A percentile compares a stretch with the other conserved stretches of the same genome.
These are phyloP conservation scores for Drosophila pseudoobscura DNA, from an alignment of 1,140 invertebrate genomes.

Conservation along the genomic window DNA sequence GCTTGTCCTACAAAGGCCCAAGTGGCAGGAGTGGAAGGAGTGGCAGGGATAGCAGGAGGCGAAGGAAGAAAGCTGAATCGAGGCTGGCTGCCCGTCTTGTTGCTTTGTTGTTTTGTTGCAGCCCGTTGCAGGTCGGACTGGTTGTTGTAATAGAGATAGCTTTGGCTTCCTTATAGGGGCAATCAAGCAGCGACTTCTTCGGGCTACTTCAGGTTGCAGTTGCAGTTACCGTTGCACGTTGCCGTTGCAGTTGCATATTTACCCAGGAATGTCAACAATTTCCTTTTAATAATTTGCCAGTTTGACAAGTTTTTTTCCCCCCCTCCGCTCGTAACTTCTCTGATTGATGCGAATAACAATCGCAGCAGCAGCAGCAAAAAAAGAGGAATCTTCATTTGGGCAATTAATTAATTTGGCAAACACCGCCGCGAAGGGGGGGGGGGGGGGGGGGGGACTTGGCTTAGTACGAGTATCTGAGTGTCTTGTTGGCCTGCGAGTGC, in stretches of 20 bases:
- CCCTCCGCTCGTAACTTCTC: background rate
- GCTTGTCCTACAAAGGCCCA: slow-evolving; percentile 60
- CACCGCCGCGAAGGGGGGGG: background rate
- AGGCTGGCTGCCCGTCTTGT: background rate
- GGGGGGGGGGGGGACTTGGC: no score
- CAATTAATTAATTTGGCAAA: slow-evolving; percentile 73
- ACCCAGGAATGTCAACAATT: slow-evolving; percentile 79
- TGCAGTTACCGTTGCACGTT: slow-evolving; percentile 71
- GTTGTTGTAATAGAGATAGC: slow-evolving; percentile 76
- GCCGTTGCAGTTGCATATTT: slow-evolving; percentile 68
- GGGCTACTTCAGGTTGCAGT: slow-evolving; percentile 67
- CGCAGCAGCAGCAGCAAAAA: background rate
- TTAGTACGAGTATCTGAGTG: slow-evolving; percentile 9
- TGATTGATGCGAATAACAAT: slow-evolving; percentile 43
- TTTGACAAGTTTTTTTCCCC: slow-evolving; percentile 55
- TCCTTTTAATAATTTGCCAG: slow-evolving; percentile 78
- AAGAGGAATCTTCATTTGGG: slow-evolving; percentile 17
- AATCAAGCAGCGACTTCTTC: slow-evolving; percentile 70
- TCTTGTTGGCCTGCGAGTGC: slow-evolving; percentile 27
- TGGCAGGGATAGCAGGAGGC: background rate
- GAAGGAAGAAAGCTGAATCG: background rate
- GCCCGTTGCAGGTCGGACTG: slow-evolving; percentile 25
- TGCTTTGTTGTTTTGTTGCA: slow-evolving; percentile 28
- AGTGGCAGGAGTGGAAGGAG: slow-evolving; percentile 11
- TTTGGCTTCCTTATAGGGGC: slow-evolving; percentile 78